Evolutionary conservation across 2,888 invertebrate genomes (phyloP), one percentile per base, ranked within the genome.

Genomic region (Ethmia dodecea): DNA sequence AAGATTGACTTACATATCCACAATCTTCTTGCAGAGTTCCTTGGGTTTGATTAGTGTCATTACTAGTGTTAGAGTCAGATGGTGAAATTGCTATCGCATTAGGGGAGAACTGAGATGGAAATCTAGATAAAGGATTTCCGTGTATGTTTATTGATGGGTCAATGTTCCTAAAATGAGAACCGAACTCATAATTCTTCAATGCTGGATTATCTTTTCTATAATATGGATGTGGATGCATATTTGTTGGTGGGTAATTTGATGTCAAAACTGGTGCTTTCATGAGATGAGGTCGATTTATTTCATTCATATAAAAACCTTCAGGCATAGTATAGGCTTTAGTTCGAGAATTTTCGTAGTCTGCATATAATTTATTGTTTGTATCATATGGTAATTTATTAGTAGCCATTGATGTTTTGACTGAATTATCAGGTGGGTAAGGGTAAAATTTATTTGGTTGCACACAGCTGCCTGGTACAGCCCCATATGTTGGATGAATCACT

Each of bases 1-100:
- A 86, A 29, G 84, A 83, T 44, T 86, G 86, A 44, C 86, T 86
- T 5, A 74, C 77, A 71, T 87, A 87, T 11, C 86, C 86, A 61
- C 75, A 81, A 50, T 87, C 86, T 60, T 87, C 86, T 56, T 76
- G 81, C 30, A 60, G 51, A 38, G 52, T 63, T 22, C 64, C 60
- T 42, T 76, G 63, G 30, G 66, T 71, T 40, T 75, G 76, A 38
- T 52, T 48, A 26, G 71, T 72, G 30, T 86, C 86, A 68, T 69
- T 77, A 50, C 78, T 86, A 37, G 73, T 63, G 54, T 59, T 79
- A 30, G 86, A 86, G 48, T 86, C 86, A 33, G 72, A 70, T 40
- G 86, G 86, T 31, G 86, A 86, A 51, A 84, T 84, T 30, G 84
- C 69, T 47, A 83, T 56, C 31, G 75, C 52, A 49, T 65, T 77